Percentiles rank a stretch among this genome's conserved stretches.
Conservation (phyloP, 2,888 invertebrate genomes). For the Microdon myrmicae region DNA sequence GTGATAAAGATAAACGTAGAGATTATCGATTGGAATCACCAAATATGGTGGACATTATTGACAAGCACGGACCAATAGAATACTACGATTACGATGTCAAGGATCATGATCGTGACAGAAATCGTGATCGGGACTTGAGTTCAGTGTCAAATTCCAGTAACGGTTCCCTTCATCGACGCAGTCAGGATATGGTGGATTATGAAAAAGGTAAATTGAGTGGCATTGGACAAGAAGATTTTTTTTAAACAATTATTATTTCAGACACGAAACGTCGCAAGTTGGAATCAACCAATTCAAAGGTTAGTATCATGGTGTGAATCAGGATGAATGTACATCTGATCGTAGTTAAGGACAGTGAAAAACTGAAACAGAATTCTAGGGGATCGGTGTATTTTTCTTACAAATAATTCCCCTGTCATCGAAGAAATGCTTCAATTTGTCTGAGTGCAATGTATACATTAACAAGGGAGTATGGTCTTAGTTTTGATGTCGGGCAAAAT, state of each 20-base stretch:
- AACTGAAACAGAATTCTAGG: conserved; percentile 18
- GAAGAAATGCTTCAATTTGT: too few relatives aligned
- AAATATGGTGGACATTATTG: conserved; percentile 36
- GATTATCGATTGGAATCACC: conserved; percentile 60
- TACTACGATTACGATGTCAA: conserved; percentile 65
- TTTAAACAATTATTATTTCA: conserved; percentile 31
- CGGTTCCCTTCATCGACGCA: conserved; percentile 69
- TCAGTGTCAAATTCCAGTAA: conserved; percentile 70
- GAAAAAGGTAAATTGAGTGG: conserved; percentile 70
- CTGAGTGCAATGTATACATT: too few relatives aligned
- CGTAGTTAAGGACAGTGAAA: conserved; percentile 22
- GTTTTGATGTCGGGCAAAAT: too few relatives aligned
- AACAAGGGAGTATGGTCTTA: too few relatives aligned
- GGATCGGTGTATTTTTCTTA: conserved; percentile 29
- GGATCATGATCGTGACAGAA: conserved; percentile 72
- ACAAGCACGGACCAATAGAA: conserved; percentile 57
- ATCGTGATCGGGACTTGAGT: conserved; percentile 72
- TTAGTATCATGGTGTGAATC: conserved; percentile 76
- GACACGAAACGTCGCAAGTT: conserved; percentile 88
- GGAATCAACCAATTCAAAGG: conserved; percentile 83
- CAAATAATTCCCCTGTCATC: too few relatives aligned
- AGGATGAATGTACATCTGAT: conserved; percentile 24
- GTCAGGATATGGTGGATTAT: conserved; percentile 70
- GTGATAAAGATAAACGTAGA: conserved; percentile 60
- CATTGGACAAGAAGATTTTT: conserved; percentile 2